A percentile compares a stretch with the other conserved stretches of the same genome.
Evolutionary conservation across 2,888 invertebrate genomes (phyloP).

Genomic region (Abscondita cerata): DNA sequence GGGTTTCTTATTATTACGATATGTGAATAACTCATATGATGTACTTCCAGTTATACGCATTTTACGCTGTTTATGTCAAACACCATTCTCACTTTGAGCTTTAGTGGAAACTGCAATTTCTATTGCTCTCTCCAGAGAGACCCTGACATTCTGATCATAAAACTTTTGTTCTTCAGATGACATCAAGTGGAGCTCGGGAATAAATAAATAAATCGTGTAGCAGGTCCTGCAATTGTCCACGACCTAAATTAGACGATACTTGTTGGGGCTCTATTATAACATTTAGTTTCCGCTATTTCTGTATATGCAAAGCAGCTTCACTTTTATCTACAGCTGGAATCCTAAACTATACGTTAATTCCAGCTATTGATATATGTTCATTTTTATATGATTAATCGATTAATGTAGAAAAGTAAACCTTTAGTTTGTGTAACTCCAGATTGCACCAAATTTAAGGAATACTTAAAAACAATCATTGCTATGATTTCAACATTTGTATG

Average conservation of each 20-base stretch:
- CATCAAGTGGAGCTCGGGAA: too few species aligned
- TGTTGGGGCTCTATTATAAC: background rate
- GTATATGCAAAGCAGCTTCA: background rate
- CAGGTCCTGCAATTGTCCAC: background rate
- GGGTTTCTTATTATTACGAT: background rate
- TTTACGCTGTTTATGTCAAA: background rate
- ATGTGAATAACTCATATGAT: background rate
- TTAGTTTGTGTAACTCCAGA: background rate
- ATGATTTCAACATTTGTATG: too few species aligned
- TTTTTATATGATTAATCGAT: background rate
- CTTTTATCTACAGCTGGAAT: constrained; percentile 1
- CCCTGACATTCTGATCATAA: background rate
- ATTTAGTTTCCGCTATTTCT: background rate
- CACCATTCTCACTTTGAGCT: background rate
- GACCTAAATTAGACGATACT: background rate
- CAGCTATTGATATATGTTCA: background rate
- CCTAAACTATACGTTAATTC: background rate
- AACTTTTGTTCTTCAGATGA: too few species aligned
- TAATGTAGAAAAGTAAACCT: background rate
- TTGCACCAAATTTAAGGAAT: too few species aligned
- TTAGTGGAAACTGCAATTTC: background rate
- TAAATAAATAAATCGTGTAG: background rate
- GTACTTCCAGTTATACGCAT: constrained; percentile 2
- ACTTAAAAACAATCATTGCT: too few species aligned
- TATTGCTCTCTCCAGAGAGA: constrained; percentile 1